Conservation (phyloP, 2,113 vertebrate genomes). For the Todiramphus chloris region DNA sequence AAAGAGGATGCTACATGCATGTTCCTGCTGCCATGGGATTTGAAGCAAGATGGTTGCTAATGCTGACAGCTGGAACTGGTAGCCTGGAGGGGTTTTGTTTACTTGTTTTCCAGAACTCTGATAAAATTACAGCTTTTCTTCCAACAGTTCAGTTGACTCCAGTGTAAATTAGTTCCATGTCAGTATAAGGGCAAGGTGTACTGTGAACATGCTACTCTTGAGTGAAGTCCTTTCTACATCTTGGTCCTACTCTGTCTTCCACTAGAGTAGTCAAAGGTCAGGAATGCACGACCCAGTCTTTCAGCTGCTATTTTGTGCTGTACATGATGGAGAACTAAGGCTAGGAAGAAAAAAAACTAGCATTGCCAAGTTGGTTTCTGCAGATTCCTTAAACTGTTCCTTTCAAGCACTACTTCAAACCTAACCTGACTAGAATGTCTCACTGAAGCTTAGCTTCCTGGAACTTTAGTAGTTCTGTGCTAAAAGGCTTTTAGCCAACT, state of each 20-base stretch:
- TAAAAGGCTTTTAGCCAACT: background rate
- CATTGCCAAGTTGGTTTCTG: background rate
- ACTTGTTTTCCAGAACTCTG: background rate
- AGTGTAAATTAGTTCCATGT: background rate
- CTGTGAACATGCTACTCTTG: background rate
- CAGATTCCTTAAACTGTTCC: background rate
- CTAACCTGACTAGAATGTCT: background rate
- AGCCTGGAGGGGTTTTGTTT: background rate
- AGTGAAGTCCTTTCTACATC: background rate
- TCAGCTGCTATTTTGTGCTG: background rate
- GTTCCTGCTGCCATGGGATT: background rate
- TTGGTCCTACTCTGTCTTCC: background rate
- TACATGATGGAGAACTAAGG: background rate
- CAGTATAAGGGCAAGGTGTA: background rate
- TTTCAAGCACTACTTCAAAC: background rate
- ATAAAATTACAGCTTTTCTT: background rate
- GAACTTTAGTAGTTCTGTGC: background rate
- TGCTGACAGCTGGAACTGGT: background rate
- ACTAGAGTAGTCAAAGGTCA: background rate
- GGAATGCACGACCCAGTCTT: background rate
- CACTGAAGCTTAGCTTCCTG: background rate
- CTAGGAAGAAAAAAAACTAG: background rate
- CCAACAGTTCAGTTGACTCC: background rate
- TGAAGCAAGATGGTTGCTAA: background rate
- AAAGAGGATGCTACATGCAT: no score